Percentiles rank a stretch among this genome's conserved stretches.
Conservation (phyloP, 2,797 vertebrate genomes). For the Myotis pilosus region DNA sequence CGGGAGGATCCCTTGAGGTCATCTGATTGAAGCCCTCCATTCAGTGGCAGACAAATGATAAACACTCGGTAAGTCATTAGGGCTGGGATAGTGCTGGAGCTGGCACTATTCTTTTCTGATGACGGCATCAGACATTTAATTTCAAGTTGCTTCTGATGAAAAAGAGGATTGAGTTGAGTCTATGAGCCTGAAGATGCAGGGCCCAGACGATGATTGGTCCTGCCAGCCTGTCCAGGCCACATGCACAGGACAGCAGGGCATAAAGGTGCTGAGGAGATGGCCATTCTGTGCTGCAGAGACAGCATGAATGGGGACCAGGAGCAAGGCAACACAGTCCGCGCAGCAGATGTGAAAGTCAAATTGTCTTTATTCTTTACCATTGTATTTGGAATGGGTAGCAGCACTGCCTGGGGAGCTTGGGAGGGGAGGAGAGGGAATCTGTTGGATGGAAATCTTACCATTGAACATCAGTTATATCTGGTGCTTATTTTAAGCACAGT, state of each 20-base stretch:
- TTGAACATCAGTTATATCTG: constrained; percentile 24
- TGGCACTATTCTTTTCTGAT: not conserved
- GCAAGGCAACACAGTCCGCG: constrained; percentile 22
- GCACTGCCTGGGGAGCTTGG: constrained; percentile 58
- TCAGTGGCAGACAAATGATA: not conserved
- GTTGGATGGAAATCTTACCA: constrained; percentile 53
- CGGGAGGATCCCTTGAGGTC: not conserved
- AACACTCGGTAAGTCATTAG: not conserved
- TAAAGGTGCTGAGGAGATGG: not conserved
- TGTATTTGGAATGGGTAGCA: constrained; percentile 57
- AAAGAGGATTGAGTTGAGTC: not conserved
- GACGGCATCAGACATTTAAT: not conserved
- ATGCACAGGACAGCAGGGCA: not conserved
- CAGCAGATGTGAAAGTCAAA: constrained; percentile 59
- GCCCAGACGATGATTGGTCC: not conserved
- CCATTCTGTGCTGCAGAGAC: not conserved
- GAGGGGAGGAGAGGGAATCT: constrained; percentile 35
- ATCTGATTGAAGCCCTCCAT: not conserved
- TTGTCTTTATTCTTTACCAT: constrained; percentile 53
- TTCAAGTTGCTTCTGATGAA: not conserved
- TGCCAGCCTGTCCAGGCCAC: not conserved
- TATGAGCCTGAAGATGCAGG: not conserved
- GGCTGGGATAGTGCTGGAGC: not conserved
- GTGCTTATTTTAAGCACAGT: constrained; percentile 57
- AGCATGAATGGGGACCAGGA: not conserved